Base-by-base conservation (phyloP, 2,797 vertebrate genomes). In the Erithacus rubecula region DNA sequence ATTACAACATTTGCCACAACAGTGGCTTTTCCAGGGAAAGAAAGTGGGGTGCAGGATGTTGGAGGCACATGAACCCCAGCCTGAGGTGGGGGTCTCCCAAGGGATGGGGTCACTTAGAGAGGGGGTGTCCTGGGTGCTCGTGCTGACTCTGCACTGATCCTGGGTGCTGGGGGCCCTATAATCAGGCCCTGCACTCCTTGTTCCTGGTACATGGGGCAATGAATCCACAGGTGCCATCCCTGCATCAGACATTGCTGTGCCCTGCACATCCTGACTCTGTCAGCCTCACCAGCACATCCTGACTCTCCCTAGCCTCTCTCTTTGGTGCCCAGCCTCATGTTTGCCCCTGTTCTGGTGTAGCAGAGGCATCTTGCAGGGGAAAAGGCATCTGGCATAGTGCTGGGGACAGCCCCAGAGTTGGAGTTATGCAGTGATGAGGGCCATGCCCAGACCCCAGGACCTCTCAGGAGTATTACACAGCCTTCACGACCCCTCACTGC, bases 261-360 rank as follows among this genome's bases (percentile, higher is more conserved):
- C 47, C 11, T 47, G 62, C 1, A 2, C 4, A 6, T 36, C 37
- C 63, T 11, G 2, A 26, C 36, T 76, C 63, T 60, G 70, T 52
- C 65, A 78, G 29, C 32, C 67, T 65, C 59, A 47, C 34, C 1
- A 1, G 27, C 55, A 68, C n/a, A 53, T 34, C 46, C 59, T 34
- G 58, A 43, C 21, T n/a, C 36, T 55, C 46, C 32, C n/a, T 78
- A 12, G 7, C 15, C 43, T 52, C 47, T n/a, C 49, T 51, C 34
- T 53, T 39, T 10, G 4, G 29, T 36, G 37, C 32, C 44, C 36
- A 59, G 67, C 5, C 23, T 32, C 13, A 14, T 5, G 16, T 52
- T 63, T 71, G 34, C 44, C 23, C 17, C 60, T 74, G n/a, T 10
- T 32, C 39, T 0, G 0, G 3, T 16, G 10, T 3, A 10, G 17